Conservation (phyloP, 2,113 vertebrate species). For the Tapirus terrestris region DNA sequence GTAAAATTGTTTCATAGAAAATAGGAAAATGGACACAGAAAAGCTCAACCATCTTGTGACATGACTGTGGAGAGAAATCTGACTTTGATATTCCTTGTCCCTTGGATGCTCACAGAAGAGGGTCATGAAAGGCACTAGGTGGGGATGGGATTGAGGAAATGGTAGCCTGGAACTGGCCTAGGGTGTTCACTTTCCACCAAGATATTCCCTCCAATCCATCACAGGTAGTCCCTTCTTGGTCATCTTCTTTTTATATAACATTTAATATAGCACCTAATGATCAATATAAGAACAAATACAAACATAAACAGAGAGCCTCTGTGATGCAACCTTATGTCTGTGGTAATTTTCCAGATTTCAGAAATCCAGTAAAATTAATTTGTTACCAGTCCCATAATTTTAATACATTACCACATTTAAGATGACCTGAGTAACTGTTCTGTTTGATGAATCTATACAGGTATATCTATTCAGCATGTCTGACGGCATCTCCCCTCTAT, state of each 20-base stretch:
- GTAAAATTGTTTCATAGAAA: not conserved
- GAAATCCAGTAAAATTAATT: not conserved
- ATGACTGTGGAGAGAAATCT: not conserved
- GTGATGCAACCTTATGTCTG: not conserved
- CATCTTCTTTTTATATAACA: not conserved
- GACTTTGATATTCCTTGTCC: not conserved
- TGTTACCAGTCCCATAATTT: not conserved
- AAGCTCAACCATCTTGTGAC: not conserved
- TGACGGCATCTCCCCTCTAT: not conserved
- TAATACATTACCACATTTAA: not conserved
- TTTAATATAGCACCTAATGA: not conserved
- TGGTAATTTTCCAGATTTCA: not conserved
- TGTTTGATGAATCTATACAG: not conserved
- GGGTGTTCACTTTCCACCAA: not conserved
- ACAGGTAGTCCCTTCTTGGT: not conserved
- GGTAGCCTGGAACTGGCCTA: not conserved
- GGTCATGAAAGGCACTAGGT: not conserved
- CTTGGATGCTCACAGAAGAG: not conserved
- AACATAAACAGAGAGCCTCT: not conserved
- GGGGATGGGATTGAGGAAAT: not conserved
- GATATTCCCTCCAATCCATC: not conserved
- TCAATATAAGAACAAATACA: not conserved
- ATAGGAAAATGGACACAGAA: not conserved
- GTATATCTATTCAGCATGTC: not conserved
- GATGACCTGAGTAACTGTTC: not conserved